Base-by-base conservation (phyloP, 2,113 vertebrate species). In the Clarias macrocephalus region DNA sequence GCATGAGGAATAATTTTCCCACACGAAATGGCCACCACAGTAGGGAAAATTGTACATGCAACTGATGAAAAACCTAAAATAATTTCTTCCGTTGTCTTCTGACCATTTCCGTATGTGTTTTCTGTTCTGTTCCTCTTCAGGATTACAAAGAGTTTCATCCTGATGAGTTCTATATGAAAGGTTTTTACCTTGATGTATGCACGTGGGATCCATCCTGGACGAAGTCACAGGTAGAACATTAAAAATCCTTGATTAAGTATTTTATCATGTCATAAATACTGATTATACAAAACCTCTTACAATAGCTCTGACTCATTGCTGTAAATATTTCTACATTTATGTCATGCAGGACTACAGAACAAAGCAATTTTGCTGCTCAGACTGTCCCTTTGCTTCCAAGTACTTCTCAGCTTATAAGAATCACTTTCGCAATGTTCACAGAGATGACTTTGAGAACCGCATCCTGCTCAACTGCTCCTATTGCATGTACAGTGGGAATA, bases 331-430 rank as follows among this genome's bases (percentile, higher is more conserved):
- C 57, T 66, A 76, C 16, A 30, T 54, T 16, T 79, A 42, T 91
- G 9, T 88, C 52, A 90, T 90, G 48, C 84, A 95, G 98, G 97
- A 98, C 88, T 99, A 99, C 92, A 95, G 98, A 93, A 99, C 98
- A 91, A 99, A 99, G 95, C 97, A 97, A 92, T 99, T 99, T 92
- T 99, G 98, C 96, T 99, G 98, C 95, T 96, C 97, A 81, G 97
- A 98, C 88, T 99, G 98, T 93, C 94, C 96, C 0, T 99, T 99
- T 95, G 97, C 98, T 90, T 99, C 98, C 89, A 98, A 98, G 94
- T 99, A 97, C 95, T 99, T 99, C 95, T 99, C 98, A 86, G 98
- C 97, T 72, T 99, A 99, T 96, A 99, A 99, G 94, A 99, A 98
- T 96, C 98, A 99, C 94, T 99, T 99, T 95, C 97, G 97, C 92